These are phyloP conservation scores for Daboia siamensis DNA, from an alignment of 2,113 vertebrate genomes.

Conservation along the genomic window DNA sequence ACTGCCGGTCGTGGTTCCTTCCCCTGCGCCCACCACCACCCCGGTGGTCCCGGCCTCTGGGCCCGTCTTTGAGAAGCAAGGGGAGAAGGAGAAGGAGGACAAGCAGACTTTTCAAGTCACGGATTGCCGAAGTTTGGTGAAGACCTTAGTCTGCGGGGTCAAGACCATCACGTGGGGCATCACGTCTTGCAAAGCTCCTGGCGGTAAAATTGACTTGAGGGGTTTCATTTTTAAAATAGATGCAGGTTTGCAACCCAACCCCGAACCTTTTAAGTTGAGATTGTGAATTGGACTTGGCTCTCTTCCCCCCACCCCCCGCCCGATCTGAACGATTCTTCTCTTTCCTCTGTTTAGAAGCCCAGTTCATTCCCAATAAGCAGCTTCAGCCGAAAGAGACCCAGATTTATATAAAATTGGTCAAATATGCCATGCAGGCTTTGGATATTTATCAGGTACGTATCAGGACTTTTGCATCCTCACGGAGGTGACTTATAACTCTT, in stretches of 20 bases:
- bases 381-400: slow-evolving; percentile 98
- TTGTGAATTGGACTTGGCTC: background rate
- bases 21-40: slow-evolving; percentile 85
- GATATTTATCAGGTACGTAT: slow-evolving; percentile 96
- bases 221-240: background rate
- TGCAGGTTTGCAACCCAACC: background rate
- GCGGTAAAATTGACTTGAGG: slow-evolving; percentile 77
- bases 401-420: slow-evolving; percentile 98
- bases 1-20: slow-evolving; percentile 75
- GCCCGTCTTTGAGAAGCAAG: slow-evolving; percentile 83
- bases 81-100: slow-evolving; percentile 91
- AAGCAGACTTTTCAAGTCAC: slow-evolving; percentile 98
- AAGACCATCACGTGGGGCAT: slow-evolving; percentile 99
- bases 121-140: slow-evolving; percentile 93
- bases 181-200: slow-evolving; percentile 95
- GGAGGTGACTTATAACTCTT: background rate
- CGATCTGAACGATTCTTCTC: background rate
- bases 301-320: no score
- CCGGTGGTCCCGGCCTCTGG: slow-evolving; percentile 75
- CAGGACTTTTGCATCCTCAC: rapidly evolving
- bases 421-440: slow-evolving; percentile 98
- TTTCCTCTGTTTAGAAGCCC: slow-evolving; percentile 79
- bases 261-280: background rate
- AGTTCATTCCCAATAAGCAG: slow-evolving; percentile 98
- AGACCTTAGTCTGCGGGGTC: slow-evolving; percentile 95